phyloP scores from a whole-genome alignment of 2,113 vertebrate species.

The Pithys albifrons region DNA sequence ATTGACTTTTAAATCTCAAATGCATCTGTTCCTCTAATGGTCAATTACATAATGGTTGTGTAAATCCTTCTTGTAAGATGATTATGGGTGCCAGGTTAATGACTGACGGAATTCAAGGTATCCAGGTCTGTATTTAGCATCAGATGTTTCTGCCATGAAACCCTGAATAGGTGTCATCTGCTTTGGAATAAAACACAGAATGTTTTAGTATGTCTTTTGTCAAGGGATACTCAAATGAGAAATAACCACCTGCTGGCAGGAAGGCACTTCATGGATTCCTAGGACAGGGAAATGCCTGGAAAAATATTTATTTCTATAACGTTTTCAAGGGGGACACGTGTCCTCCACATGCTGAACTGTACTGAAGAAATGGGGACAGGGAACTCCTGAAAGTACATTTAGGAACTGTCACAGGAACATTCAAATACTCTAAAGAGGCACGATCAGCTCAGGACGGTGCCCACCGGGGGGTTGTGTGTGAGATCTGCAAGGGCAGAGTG shows the following conservation, averaged over 20 bases:
- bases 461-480: neutral
- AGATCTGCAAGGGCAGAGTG: neutral
- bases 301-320: neutral
- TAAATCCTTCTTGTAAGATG: slow-evolving; percentile 28
- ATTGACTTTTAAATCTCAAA: slow-evolving; percentile 49
- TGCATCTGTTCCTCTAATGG: neutral
- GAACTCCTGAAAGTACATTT: neutral
- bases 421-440: neutral
- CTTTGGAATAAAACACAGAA: neutral
- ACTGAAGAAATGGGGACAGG: neutral
- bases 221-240: neutral
- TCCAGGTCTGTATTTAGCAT: slow-evolving; percentile 42
- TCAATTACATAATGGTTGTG: slow-evolving; percentile 69
- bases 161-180: neutral
- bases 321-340: neutral
- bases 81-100: slow-evolving; percentile 73
- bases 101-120: slow-evolving; percentile 33
- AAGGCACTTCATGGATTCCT: neutral
- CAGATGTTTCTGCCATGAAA: neutral
- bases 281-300: neutral
- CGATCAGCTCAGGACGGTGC: neutral
- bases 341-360: neutral
- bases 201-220: neutral
- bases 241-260: neutral
- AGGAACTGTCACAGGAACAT: neutral